Percentiles rank a stretch among this genome's conserved stretches.
phyloP scores from a whole-genome alignment of 2,113 vertebrate species.

The Trochalopteron elliotii region DNA sequence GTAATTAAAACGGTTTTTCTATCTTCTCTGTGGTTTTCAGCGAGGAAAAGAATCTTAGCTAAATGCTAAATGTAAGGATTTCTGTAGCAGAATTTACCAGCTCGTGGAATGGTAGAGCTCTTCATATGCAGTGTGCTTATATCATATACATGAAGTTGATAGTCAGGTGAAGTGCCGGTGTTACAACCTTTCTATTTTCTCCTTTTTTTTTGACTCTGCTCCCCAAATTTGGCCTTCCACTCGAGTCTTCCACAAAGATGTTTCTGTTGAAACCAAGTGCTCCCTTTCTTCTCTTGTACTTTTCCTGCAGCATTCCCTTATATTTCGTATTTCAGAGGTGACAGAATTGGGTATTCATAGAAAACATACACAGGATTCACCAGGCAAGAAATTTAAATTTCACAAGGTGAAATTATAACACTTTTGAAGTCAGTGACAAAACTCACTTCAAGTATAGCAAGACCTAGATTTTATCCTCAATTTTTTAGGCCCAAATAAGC shows the following conservation, averaged over 20 bases:
- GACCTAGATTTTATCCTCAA: slow-evolving; percentile 40
- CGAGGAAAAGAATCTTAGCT: neutral
- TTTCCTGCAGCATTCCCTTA: neutral
- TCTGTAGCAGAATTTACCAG: neutral
- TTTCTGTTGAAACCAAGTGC: neutral
- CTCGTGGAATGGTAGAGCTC: neutral
- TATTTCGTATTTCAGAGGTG: slow-evolving; percentile 9
- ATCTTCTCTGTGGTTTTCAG: neutral
- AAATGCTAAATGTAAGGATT: neutral
- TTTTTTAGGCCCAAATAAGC: neutral
- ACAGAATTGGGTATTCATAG: slow-evolving; percentile 53
- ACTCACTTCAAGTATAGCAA: neutral
- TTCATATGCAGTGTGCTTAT: neutral
- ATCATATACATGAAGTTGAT: neutral
- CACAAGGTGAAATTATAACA: slow-evolving; percentile 40
- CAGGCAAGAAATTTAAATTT: slow-evolving; percentile 28
- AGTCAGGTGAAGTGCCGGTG: neutral
- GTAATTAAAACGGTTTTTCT: neutral
- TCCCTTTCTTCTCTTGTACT: neutral
- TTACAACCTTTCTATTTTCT: neutral
- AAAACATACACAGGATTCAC: slow-evolving; percentile 3
- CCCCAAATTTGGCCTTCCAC: neutral
- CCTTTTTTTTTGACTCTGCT: too few relatives aligned
- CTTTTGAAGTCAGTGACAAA: slow-evolving; percentile 45
- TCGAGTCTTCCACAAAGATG: neutral